A percentile compares a stretch with the other conserved stretches of the same genome.
phyloP scores from a whole-genome alignment of 2,113 vertebrate genomes.

The Egretta garzetta region DNA sequence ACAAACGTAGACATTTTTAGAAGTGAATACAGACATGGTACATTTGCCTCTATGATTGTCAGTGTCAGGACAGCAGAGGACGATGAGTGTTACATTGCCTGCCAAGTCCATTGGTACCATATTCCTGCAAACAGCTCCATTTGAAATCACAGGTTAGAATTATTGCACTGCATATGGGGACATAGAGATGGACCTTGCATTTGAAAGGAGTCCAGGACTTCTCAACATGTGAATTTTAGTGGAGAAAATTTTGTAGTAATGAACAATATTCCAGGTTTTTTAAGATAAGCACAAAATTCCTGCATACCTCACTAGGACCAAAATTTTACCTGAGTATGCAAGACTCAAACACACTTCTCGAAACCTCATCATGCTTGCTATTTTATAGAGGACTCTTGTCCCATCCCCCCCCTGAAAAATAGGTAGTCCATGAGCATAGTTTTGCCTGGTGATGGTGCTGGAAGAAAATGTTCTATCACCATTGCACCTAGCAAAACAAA shows the following conservation, averaged over 20 bases:
- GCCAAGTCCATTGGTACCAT: fast-evolving
- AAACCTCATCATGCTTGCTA: background rate
- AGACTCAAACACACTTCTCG: background rate
- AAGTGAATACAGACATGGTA: background rate
- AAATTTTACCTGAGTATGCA: background rate
- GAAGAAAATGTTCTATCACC: background rate
- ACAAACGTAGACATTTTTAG: background rate
- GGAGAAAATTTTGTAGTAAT: background rate
- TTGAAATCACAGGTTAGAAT: background rate
- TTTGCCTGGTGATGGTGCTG: background rate
- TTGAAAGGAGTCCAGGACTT: background rate
- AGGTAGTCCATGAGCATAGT: background rate
- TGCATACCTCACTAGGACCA: fast-evolving
- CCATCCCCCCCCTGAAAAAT: background rate
- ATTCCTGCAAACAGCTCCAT: background rate
- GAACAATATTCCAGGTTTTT: background rate
- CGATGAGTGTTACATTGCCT: background rate
- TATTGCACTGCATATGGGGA: background rate
- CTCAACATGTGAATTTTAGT: background rate
- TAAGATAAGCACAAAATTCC: background rate
- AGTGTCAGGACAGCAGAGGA: background rate
- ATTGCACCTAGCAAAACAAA: background rate
- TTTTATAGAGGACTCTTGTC: background rate
- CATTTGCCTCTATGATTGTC: background rate
- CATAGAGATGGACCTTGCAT: background rate